Base-by-base conservation (phyloP, 92 coral and sea anemone species). In the Phenganax stokvisi region DNA sequence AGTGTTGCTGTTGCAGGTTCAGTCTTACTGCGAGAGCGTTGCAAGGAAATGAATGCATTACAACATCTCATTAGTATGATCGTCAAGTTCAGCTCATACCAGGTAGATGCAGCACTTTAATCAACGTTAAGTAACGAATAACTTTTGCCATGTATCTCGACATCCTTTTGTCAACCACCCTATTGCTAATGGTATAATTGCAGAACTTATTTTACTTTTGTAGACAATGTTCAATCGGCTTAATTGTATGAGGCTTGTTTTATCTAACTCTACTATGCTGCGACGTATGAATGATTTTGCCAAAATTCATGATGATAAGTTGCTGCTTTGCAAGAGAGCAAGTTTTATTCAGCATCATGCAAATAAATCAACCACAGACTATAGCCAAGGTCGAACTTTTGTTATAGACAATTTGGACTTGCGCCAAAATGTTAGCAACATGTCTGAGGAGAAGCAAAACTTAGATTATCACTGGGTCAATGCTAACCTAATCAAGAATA, bases 1-100 rank as follows among this genome's bases (percentile, higher is more conserved):
- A 80, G 84, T 54, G 75, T 80, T 10, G 84, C 75, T 37, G 37
- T 80, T 54, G 84, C 84, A 12, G 84, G 84, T 10, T 51, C 76
- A 10, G 61, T 67, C 10, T 70, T 80, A 15, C 51, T 64, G 5
- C 30, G 76, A 29, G 74, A 80, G 16, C 15, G 84, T 37, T 80
- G 75, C 58, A 65, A 60, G 62, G 76, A 57, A 27, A 53, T 80
- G 59, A 58, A 80, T 80, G 84, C 75, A 3, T 16, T 66, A 16
- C 84, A 80, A 57, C 59, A 65, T 10, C 63, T 80, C 5, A 69
- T 69, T 30, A 69, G 74, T 30, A 30, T 25, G 74, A 69, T 69
- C n/a, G 27, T 69, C 12, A 69, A 1, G 74, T 69, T 69, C 74
- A 69, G 74, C 74, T 17, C 74, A 9, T 69, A 69, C 74, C 74